Conservation (phyloP, 2,888 invertebrate genomes). For the Ormyrus nitidulus region DNA sequence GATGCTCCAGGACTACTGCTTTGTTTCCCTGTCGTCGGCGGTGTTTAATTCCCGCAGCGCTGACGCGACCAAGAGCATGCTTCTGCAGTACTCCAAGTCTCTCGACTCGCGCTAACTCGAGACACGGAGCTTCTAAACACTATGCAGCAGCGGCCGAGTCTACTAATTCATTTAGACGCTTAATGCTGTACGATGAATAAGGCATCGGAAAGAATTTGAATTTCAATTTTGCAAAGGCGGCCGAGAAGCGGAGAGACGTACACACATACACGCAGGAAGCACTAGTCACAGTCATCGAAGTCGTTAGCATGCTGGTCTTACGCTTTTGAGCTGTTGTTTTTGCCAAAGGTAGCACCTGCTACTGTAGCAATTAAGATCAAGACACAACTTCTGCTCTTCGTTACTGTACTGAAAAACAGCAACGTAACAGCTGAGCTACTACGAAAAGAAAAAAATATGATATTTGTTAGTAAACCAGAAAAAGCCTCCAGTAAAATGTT, state of each 20-base stretch:
- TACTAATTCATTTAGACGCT: constrained; percentile 35
- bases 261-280: neutral
- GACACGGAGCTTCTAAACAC: neutral
- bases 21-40: neutral
- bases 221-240: constrained; percentile 20
- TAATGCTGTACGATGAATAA: constrained; percentile 34
- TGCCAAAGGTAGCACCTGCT: neutral
- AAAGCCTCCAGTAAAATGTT: constrained; percentile 56
- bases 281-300: neutral
- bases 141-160: neutral
- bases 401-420: neutral
- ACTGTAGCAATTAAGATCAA: neutral
- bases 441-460: constrained; percentile 29
- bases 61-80: neutral
- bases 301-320: constrained; percentile 16
- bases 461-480: neutral
- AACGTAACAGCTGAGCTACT: too few relatives aligned
- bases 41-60: neutral
- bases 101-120: constrained; percentile 26
- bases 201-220: constrained; percentile 40
- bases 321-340: neutral
- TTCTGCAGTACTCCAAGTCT: constrained; percentile 30
- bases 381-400: neutral
- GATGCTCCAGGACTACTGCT: constrained; percentile 1
- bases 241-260: neutral